phyloP scores from a whole-genome alignment of 2,113 vertebrate genomes.

The Rhynchomys soricoides region DNA sequence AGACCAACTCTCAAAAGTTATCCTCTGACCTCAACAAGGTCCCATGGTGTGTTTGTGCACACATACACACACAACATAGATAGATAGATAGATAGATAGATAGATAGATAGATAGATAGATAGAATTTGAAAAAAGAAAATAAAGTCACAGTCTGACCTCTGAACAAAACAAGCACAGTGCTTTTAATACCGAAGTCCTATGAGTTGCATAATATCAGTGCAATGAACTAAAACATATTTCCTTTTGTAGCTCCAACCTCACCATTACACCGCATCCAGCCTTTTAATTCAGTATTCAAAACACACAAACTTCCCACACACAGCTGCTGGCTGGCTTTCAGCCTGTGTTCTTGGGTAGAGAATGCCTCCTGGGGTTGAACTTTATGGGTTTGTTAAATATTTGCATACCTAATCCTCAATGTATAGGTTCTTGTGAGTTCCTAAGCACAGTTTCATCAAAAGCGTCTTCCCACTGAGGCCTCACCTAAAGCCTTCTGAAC shows the following conservation, averaged over 20 bases:
- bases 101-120: neutral
- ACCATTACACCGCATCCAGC: neutral
- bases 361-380: neutral
- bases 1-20: neutral
- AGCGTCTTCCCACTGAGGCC: neutral
- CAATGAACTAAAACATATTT: neutral
- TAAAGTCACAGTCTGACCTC: too few species aligned
- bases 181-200: neutral
- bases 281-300: constrained; percentile 43
- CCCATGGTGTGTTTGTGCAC: neutral
- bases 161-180: neutral
- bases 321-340: neutral
- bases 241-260: neutral
- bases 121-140: neutral
- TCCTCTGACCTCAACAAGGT: neutral
- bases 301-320: neutral
- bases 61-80: neutral
- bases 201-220: neutral
- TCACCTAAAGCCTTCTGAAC: neutral
- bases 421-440: neutral
- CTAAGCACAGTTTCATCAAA: neutral
- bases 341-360: neutral
- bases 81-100: neutral
- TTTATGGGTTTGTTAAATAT: neutral
- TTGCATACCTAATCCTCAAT: neutral